Conservation (phyloP, 2,113 vertebrate species). For the Psephotus haematonotus region DNA sequence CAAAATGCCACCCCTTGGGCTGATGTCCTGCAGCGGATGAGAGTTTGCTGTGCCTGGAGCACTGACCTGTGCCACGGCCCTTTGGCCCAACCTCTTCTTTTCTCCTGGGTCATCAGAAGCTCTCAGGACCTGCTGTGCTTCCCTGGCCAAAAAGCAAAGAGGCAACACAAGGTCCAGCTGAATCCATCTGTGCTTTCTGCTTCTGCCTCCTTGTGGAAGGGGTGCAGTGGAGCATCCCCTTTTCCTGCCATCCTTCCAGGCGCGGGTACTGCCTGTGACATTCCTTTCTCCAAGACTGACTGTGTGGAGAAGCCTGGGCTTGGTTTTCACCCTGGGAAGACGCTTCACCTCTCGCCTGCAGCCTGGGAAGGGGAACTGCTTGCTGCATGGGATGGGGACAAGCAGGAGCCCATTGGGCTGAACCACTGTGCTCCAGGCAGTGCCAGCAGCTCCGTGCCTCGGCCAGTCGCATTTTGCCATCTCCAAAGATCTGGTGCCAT, state of each 20-base stretch:
- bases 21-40: rapidly evolving
- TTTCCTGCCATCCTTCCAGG: rapidly evolving
- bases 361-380: background rate
- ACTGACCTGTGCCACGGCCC: background rate
- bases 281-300: background rate
- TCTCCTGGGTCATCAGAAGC: rapidly evolving
- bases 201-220: background rate
- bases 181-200: background rate
- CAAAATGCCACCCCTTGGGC: background rate
- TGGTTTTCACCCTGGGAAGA: background rate
- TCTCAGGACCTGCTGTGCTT: background rate
- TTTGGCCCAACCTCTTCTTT: background rate
- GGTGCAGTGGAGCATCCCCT: background rate
- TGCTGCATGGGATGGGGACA: background rate
- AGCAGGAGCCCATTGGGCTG: background rate
- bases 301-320: background rate
- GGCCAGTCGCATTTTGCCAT: background rate
- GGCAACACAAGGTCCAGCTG: rapidly evolving
- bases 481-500: background rate
- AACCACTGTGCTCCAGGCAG: background rate
- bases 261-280: rapidly evolving
- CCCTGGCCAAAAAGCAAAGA: background rate
- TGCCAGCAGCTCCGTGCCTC: background rate
- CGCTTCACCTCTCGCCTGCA: rapidly evolving
- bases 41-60: background rate